Base-by-base conservation (phyloP, 37 sponge, comb jelly and placozoan genomes). In the Bolinopsis microptera region DNA sequence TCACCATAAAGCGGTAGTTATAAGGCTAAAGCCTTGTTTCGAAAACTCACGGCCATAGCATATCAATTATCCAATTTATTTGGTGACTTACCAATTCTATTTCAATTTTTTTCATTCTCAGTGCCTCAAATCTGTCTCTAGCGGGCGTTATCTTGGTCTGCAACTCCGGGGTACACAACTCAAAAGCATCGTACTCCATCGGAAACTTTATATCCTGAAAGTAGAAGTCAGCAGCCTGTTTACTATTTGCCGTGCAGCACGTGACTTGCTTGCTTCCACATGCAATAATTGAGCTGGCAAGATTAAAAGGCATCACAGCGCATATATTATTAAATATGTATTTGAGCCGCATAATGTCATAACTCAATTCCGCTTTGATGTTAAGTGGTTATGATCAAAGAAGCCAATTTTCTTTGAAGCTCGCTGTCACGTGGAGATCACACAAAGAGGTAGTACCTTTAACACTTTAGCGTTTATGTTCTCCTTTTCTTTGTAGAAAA, bases 81-180 rank as follows among this genome's bases (percentile, higher is more conserved):
- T 48, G 5, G 5, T 48, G 61, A 35, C 74, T 69, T 37, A 93
- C 93, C 69, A 74, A 23, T 72, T 93, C 93, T 30, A 8, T 22
- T 69, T 93, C 93, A 9, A 93, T 93, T 74, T 93, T 93, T 69
- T 93, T 93, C 38, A 69, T 38, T 72, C 76, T n/a, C 8, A 93
- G 41, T 1, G 23, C 72, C 72, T 93, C 76, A 70, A 96, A 95
- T 9, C 74, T 31, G 26, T 83, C 68, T 48, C 99, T 72, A 35
- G 72, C 94, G 0, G 96, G 96, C 0, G 93, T 0, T 38, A 99
- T 94, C 75, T 95, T 95, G 39, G 96, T 86, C 93, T 99, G 95
- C 41, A 99, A 95, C 69, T 96, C 96, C 23, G 97, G 92, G 0
- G 97, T 94, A 75, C 99, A 99, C 72, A 99, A 94, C 36, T 96